Conservation (phyloP, 2,113 vertebrate species). For the Sula dactylatra region DNA sequence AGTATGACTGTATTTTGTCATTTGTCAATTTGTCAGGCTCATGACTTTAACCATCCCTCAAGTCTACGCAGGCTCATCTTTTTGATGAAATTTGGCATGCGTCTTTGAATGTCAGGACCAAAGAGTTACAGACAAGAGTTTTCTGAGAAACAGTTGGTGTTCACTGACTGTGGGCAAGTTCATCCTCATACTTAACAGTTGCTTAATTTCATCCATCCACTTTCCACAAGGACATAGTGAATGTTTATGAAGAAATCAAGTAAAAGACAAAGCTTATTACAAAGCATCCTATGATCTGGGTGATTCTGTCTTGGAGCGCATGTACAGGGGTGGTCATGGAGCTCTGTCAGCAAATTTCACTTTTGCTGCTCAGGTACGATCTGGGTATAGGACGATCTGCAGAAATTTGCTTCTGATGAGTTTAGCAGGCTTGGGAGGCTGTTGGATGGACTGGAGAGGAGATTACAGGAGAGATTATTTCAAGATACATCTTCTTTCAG, state of each 20-base stretch:
- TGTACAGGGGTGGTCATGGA: fast-evolving
- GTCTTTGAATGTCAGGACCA: neutral
- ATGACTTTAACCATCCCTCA: neutral
- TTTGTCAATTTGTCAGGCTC: neutral
- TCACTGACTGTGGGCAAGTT: neutral
- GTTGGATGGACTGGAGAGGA: neutral
- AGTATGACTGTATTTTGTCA: neutral
- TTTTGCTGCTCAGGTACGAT: neutral
- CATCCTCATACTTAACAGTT: neutral
- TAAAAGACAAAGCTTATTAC: neutral
- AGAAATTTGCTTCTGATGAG: neutral
- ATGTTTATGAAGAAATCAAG: neutral
- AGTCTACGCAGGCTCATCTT: neutral
- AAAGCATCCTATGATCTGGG: neutral
- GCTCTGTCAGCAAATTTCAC: neutral
- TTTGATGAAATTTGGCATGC: neutral
- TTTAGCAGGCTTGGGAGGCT: neutral
- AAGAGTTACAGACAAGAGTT: neutral
- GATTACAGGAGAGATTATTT: neutral
- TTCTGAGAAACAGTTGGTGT: neutral
- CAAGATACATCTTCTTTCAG: neutral
- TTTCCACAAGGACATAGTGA: neutral
- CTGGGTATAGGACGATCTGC: neutral
- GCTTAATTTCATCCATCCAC: neutral
- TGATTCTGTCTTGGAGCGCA: neutral